Evolutionary conservation across 2,888 invertebrate genomes (phyloP).

Genomic region (Ctena decussata): DNA sequence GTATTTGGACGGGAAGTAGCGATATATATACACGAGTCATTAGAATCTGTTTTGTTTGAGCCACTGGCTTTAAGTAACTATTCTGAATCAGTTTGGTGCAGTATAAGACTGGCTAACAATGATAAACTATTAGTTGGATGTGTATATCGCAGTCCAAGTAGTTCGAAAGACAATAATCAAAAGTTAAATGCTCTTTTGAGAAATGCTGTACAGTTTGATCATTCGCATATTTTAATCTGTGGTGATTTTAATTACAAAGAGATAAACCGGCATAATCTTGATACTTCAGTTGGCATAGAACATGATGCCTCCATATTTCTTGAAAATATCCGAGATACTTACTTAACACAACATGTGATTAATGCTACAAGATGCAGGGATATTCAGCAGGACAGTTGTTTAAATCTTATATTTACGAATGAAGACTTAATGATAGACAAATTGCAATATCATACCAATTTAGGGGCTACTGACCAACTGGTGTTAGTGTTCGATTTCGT

Average conservation of each 20-base stretch:
- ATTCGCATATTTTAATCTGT: not conserved
- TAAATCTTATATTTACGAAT: not conserved
- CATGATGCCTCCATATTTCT: not conserved
- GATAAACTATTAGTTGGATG: not conserved
- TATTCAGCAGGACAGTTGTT: not conserved
- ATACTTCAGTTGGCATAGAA: not conserved
- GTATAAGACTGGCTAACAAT: not conserved
- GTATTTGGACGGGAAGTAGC: not conserved
- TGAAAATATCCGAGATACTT: not conserved
- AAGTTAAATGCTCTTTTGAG: not conserved
- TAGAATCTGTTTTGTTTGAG: not conserved
- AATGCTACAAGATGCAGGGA: not conserved
- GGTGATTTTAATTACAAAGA: conserved; percentile 1
- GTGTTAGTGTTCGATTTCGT: not conserved
- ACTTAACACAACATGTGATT: not conserved
- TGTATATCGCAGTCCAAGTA: not conserved
- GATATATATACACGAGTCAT: not conserved
- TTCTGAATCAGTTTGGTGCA: not conserved
- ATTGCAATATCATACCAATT: not conserved
- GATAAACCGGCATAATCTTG: not conserved
- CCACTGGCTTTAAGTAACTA: not conserved
- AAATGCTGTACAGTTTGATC: not conserved
- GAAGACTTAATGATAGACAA: not conserved
- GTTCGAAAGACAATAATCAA: not conserved
- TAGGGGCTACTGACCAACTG: not conserved